Conservation (phyloP, 2,888 invertebrate genomes). For the Hoplodrina blanda region DNA sequence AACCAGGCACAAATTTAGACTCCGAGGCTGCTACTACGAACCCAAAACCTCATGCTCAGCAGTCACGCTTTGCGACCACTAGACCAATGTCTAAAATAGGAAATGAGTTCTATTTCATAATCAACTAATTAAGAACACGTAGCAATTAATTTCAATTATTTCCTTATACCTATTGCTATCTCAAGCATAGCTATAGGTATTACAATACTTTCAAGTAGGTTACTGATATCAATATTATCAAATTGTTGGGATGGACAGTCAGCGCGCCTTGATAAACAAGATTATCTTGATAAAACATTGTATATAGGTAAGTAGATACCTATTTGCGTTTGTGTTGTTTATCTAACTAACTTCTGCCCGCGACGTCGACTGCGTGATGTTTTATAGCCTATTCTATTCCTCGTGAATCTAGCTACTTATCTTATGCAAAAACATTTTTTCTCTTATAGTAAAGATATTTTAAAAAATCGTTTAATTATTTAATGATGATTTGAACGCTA, state of each 20-base stretch:
- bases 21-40: too few relatives aligned
- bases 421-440: too few relatives aligned
- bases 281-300: background rate
- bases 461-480: too few relatives aligned
- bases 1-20: too few relatives aligned
- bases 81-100: too few relatives aligned
- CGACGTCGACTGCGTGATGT: too few relatives aligned
- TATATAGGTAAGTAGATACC: background rate
- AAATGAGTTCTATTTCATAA: background rate
- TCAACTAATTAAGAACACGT: background rate
- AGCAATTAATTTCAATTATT: background rate
- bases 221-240: conserved; percentile 15
- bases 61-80: too few relatives aligned
- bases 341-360: background rate
- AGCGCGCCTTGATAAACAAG: background rate
- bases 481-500: too few relatives aligned
- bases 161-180: conserved; percentile 1
- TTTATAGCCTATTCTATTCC: too few relatives aligned
- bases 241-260: background rate
- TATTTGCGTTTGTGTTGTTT: background rate
- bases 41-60: too few relatives aligned
- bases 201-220: background rate
- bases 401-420: too few relatives aligned
- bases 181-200: background rate
- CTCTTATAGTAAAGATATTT: too few relatives aligned